Base-by-base conservation (phyloP, 2,797 vertebrate genomes). In the Pseudopleuronectes americanus region DNA sequence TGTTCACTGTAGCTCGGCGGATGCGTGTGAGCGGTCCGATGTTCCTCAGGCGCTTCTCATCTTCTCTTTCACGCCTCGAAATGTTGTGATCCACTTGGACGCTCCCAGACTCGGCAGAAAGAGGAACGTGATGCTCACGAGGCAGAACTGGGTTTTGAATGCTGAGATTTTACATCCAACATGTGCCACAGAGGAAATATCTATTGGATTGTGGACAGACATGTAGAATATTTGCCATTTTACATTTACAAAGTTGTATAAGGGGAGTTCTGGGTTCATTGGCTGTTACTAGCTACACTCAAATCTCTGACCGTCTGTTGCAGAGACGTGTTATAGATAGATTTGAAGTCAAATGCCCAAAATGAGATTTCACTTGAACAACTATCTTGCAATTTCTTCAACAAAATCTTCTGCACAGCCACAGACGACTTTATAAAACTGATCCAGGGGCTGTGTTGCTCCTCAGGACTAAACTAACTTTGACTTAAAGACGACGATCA, bases 11-110 rank as follows among this genome's bases (percentile, higher is more conserved):
- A 45, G 17, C 43, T 5, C 16, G 16, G 43, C 12, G 3, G 12
- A 7, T 17, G 57, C 17, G 61, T 17, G 41, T 17, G 47, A 48
- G 47, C 1, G 19, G 19, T 21, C 47, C 9, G 17, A 21, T 48
- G 19, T 10, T 21, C 14, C 47, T 21, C 1, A 3, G 7, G 57
- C 48, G 68, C 55, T 52, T 57, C 54, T 66, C 64, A 53, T 62
- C 61, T 57, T 66, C 22, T 65, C 22, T 63, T 23, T 82, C 84
- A 74, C 36, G 43, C 48, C 19, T 21, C 26, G 3, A 13, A 38
- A 38, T 38, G 36, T 13, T 26, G 53, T 72, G 71, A 80, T 69
- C 68, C 81, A 77, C 76, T 80, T 64, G 38, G 77, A 16, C 53
- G 59, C 43, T 33, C 59, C 43, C 62, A 33, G n/a, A 52, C 24